Evolutionary conservation across 2,888 invertebrate species (phyloP), one percentile per base, ranked within the genome.

Genomic region (Meteorus cinctellus): DNA sequence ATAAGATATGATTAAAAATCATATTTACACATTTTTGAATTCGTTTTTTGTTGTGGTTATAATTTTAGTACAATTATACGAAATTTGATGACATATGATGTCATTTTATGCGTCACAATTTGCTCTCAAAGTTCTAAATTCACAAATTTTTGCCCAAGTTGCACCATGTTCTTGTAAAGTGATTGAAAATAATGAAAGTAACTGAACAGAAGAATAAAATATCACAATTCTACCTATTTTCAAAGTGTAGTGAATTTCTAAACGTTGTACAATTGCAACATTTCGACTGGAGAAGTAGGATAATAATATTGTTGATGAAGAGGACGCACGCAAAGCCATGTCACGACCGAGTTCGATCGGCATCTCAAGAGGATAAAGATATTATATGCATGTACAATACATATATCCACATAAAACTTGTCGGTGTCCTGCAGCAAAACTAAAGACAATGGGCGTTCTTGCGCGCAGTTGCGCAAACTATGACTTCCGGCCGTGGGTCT

Each of bases 391-490:
- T 55, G 19, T 55, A 55, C 19, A 55, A 62, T 34, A 29, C 10
- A 27, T 60, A 60, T 60, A 29, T 48, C 8, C 19, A 55, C 55
- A 55, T 55, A 55, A 19, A 55, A 48, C n/a, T 48, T 55, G 55
- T 55, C n/a, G 74, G 62, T 68, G 69, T 55, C 55, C 55, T 19
- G 65, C 19, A 70, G 69, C 66, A 82, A 82, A 84, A 82, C 82
- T 78, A 80, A 82, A 88, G 86, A 88, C 88, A 88, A 87, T 87
- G 83, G 86, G 81, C 84, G 83, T 78, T 68, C 77, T 67, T 72
- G 69, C 76, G 77, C 72, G 75, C 76, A 82, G 81, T 88, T 87
- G 84, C 85, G 87, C 87, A 88, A 88, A 80, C 81, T 83, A 79
- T 55, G 81, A 81, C 86, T 88, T 87, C 88, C 88, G 88, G 82